Conservation (phyloP, 2,797 vertebrate species). For the Nasua narica region DNA sequence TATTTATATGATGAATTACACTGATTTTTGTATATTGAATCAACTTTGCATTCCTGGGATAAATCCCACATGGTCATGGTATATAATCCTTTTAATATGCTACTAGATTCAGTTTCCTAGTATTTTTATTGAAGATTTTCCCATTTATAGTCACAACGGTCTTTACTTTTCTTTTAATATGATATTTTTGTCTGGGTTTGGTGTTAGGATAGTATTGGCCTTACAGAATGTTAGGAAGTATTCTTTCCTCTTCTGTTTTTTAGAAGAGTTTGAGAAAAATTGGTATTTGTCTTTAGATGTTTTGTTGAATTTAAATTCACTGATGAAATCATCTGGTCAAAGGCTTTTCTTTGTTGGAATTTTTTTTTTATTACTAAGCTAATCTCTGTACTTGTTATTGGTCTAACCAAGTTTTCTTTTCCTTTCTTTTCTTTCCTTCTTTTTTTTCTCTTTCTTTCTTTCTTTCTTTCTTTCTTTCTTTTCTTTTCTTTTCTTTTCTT, state of each 20-base stretch:
- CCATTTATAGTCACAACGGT: background rate
- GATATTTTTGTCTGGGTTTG: background rate
- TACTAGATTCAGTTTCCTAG: background rate
- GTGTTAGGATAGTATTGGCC: background rate
- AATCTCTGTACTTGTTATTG: background rate
- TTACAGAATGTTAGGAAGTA: background rate
- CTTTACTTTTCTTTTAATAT: background rate
- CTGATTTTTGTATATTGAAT: background rate
- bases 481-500: no score
- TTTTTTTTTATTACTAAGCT: background rate
- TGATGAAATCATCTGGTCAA: background rate
- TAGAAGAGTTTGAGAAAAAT: background rate
- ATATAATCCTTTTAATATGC: background rate
- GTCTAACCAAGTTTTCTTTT: background rate
- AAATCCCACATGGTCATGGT: background rate
- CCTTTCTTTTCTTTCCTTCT: background rate
- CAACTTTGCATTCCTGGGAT: background rate
- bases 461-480: background rate
- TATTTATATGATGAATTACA: background rate
- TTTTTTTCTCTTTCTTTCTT: no score
- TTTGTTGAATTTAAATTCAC: conserved; percentile 10
- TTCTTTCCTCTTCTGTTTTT: background rate
- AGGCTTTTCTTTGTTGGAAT: background rate
- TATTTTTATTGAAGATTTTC: background rate
- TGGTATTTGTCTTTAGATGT: background rate